Percentiles rank a stretch among this genome's conserved stretches.
phyloP scores from a whole-genome alignment of 2,113 vertebrate species.

The Phrynosoma platyrhinos region DNA sequence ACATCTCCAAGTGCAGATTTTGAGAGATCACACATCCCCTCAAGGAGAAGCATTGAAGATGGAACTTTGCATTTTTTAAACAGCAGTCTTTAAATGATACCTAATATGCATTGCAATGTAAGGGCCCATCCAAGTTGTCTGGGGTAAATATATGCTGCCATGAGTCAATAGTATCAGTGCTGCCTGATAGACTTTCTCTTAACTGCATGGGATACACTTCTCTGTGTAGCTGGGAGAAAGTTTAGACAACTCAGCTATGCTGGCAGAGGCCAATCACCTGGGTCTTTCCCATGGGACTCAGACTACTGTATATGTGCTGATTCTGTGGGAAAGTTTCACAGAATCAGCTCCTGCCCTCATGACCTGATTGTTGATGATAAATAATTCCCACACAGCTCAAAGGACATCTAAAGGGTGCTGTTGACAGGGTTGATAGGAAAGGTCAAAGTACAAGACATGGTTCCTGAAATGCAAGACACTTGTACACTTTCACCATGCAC shows the following conservation, averaged over 20 bases:
- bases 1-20: constrained; percentile 1
- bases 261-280: not conserved
- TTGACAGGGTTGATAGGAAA: not conserved
- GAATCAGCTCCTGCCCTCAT: not conserved
- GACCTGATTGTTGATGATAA: not conserved
- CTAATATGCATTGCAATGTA: not conserved
- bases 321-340: not conserved
- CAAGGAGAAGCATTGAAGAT: not conserved
- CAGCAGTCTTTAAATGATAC: not conserved
- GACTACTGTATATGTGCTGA: not conserved
- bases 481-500: too few relatives aligned
- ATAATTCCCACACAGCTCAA: not conserved
- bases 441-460: not conserved
- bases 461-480: not conserved
- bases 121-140: not conserved
- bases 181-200: not conserved
- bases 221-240: not conserved
- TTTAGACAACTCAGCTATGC: not conserved
- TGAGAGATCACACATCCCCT: not conserved
- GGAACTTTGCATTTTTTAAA: not conserved
- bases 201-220: not conserved
- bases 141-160: not conserved
- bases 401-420: not conserved
- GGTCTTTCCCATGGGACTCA: not conserved
- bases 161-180: not conserved